Conservation (phyloP, 2,888 invertebrate species). For the Rhaphigaster nebulosa region DNA sequence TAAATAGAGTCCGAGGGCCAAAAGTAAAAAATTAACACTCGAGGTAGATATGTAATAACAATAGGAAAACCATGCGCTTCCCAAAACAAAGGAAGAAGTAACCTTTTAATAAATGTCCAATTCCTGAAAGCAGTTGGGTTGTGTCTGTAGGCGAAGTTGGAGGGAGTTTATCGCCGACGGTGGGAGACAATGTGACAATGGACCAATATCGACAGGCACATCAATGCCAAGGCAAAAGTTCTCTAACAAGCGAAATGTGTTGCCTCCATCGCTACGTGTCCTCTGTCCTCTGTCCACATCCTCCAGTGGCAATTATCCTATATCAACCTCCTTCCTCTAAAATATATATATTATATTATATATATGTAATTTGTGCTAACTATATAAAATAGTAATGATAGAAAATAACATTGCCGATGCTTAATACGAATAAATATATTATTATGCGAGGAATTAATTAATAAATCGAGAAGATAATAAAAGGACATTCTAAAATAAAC, state of each 20-base stretch:
- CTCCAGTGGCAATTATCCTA: background rate
- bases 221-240: conserved; percentile 1
- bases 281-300: background rate
- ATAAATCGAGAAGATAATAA: no score
- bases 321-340: background rate
- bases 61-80: background rate
- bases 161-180: background rate
- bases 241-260: conserved; percentile 37
- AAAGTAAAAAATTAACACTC: no score
- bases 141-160: background rate
- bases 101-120: conserved; percentile 8
- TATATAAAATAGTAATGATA: no score
- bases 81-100: background rate
- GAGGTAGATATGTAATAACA: background rate
- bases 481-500: no score
- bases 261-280: background rate
- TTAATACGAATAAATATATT: no score
- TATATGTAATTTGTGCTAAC: no score
- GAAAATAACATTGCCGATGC: no score
- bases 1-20: no score
- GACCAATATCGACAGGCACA: conserved; percentile 1
- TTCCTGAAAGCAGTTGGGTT: background rate
- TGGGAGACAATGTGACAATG: background rate
- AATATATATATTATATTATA: no score
- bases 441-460: no score